Base-by-base conservation (phyloP, 1,140 invertebrate species). In the Macrocentrus cingulum region DNA sequence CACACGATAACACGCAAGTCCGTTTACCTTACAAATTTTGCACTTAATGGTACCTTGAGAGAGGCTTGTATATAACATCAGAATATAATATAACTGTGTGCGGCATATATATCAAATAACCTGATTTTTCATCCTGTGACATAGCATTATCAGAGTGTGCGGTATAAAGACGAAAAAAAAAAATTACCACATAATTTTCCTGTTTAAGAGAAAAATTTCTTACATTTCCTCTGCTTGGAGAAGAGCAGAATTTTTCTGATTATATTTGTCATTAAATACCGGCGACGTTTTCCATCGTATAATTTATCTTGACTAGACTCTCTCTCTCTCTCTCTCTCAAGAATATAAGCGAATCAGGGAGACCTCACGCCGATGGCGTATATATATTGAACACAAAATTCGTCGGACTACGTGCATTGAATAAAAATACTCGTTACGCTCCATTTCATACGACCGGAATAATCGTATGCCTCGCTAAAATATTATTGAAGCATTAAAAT, bases 1-100 rank as follows among this genome's bases (percentile, higher is more conserved):
- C 29, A 22, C 48, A 34, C 20, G 48, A 50, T 50, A 50, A 54
- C 51, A 54, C 37, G 37, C 39, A 54, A 42, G 3, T 5, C 51
- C 39, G 15, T 42, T 7, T 19, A n/a, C 44, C n/a, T 19, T 22
- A 13, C 36, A 16, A 54, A 23, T 54, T 54, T 29, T 23, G 11
- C 15, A 11, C n/a, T 5, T 13, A 54, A 54, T 44, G 20, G 15
- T n/a, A 7, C 16, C 9, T 54, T 11, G 11, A 42, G 39, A n/a
- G n/a, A n/a, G n/a, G n/a, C n/a, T 50, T 52, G 50, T 54, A 25
- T 9, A 9, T 2, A 49, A 1, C 22, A 49, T 29, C 25, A 29
- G 4, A 9, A 29, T 29, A 9, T 4, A 29, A 9, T n/a, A n/a
- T n/a, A n/a, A n/a, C n/a, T n/a, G 25, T 29, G 25, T 29, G 25